phyloP scores from a whole-genome alignment of 2,797 vertebrate species.

The Scolopax bukidnonensis region DNA sequence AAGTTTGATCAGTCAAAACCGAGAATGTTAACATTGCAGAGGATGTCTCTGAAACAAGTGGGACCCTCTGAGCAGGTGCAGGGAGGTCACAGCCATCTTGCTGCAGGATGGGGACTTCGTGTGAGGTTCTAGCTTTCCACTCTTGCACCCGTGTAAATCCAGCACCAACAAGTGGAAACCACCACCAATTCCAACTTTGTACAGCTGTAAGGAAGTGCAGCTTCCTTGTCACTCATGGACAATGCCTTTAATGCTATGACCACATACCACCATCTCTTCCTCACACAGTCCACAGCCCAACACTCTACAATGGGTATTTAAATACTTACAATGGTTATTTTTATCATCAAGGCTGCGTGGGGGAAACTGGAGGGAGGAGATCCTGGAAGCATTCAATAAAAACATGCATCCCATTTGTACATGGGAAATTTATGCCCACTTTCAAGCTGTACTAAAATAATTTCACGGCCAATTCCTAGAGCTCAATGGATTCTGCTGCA shows the following conservation, averaged over 20 bases:
- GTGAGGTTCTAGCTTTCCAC: background rate
- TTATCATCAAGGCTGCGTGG: background rate
- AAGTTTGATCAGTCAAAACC: background rate
- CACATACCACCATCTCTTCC: background rate
- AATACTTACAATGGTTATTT: background rate
- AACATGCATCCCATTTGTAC: background rate
- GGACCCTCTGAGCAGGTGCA: background rate
- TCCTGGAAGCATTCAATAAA: background rate
- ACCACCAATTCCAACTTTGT: background rate
- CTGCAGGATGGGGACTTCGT: background rate
- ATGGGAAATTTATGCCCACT: background rate
- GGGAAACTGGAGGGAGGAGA: background rate
- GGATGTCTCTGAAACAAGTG: background rate
- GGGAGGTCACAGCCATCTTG: background rate
- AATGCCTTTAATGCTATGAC: background rate
- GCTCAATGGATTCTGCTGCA: background rate
- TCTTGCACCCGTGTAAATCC: background rate
- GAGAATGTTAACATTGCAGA: background rate
- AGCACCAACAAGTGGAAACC: background rate
- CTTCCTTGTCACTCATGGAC: background rate
- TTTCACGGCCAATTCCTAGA: background rate
- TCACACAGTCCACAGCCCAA: background rate
- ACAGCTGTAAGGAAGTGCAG: background rate
- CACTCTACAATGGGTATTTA: background rate
- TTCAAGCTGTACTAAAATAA: background rate